Conservation (phyloP, 2,888 invertebrate species). For the Agriotes lineatus region DNA sequence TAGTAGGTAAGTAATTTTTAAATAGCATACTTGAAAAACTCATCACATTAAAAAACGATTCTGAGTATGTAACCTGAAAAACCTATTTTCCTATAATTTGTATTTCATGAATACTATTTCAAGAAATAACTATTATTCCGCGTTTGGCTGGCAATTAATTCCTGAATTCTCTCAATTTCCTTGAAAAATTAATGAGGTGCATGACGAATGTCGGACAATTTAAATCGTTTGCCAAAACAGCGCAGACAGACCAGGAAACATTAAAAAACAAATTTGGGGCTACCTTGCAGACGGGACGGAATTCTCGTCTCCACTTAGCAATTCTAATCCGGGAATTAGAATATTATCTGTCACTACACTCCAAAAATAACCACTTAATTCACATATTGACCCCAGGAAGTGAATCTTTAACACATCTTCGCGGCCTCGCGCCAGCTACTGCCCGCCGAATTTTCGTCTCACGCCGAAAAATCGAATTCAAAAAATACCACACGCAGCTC, state of each 20-base stretch:
- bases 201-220: no score
- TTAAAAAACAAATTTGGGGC: conserved; percentile 15
- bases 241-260: conserved; percentile 10
- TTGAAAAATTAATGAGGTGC: neutral
- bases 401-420: conserved; percentile 22
- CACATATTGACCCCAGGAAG: conserved; percentile 28
- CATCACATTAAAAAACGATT: no score
- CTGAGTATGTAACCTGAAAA: no score
- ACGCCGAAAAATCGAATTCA: neutral
- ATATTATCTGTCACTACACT: conserved; percentile 30
- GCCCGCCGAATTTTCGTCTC: neutral
- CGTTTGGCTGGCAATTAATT: no score
- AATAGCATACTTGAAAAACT: no score
- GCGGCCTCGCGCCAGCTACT: neutral
- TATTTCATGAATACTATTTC: no score
- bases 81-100: no score
- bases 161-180: no score
- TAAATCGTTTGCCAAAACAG: neutral
- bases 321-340: conserved; percentile 30
- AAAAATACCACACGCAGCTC: conserved; percentile 34
- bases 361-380: conserved; percentile 26
- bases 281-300: conserved; percentile 13
- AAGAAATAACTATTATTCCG: no score
- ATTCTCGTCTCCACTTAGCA: conserved; percentile 17
- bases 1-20: no score